Evolutionary conservation across 2,888 invertebrate species (phyloP).

Genomic region (Trachelus troglodyta): DNA sequence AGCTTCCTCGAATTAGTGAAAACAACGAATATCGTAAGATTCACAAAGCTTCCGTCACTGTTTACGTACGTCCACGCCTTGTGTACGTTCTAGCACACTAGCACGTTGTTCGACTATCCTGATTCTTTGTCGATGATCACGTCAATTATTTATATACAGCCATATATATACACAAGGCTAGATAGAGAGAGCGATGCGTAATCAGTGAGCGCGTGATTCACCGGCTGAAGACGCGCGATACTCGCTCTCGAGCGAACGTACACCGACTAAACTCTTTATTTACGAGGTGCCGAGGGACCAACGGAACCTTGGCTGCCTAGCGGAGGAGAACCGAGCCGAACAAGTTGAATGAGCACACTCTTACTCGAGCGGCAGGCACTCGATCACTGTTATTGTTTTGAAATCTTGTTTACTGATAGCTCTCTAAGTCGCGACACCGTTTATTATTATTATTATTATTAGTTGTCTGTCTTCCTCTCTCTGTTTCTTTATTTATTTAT

Average conservation of each 20-base stretch:
- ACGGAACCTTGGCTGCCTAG: conserved; percentile 1
- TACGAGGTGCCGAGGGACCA: neutral
- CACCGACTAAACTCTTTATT: conserved; percentile 4
- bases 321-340: conserved; percentile 6
- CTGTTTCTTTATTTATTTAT: too few relatives aligned
- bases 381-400: conserved; percentile 8
- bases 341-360: conserved; percentile 34
- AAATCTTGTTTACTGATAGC: conserved; percentile 1
- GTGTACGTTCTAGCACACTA: neutral
- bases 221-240: conserved; percentile 44
- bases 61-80: neutral
- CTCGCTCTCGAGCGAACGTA: conserved; percentile 12
- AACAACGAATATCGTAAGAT: neutral
- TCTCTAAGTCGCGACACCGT: neutral
- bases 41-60: conserved; percentile 2
- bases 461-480: conserved; percentile 2
- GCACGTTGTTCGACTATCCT: conserved; percentile 22
- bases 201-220: conserved; percentile 54
- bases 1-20: neutral
- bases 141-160: conserved; percentile 13
- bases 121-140: conserved; percentile 19
- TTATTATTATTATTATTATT: conserved; percentile 6
- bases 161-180: conserved; percentile 18
- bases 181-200: conserved; percentile 31
- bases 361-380: conserved; percentile 11